Conservation (phyloP, 1,140 invertebrate genomes). For the Drosophila pseudoananassae region DNA sequence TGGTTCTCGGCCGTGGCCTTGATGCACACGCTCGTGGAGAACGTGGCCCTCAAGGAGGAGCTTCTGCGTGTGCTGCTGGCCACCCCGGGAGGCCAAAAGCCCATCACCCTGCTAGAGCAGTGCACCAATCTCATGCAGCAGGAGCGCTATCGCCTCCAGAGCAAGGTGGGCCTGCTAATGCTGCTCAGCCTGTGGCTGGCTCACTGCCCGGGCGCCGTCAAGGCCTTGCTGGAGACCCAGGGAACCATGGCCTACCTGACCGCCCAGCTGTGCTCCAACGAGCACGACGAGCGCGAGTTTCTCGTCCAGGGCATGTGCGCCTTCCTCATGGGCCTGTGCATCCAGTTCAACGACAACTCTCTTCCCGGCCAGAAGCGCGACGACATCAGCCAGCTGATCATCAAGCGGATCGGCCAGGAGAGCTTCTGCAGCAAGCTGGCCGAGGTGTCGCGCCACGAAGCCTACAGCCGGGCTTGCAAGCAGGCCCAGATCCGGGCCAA, state of each 20-base stretch:
- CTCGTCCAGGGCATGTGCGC: slow-evolving; percentile 96
- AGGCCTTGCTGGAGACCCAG: slow-evolving; percentile 92
- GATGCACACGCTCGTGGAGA: slow-evolving; percentile 95
- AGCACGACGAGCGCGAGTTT: slow-evolving; percentile 94
- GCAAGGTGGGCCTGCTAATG: slow-evolving; percentile 96
- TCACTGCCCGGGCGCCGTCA: slow-evolving; percentile 93
- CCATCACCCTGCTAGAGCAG: slow-evolving; percentile 95
- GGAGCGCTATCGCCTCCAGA: slow-evolving; percentile 91
- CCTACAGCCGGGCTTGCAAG: slow-evolving; percentile 95
- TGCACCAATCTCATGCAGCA: slow-evolving; percentile 93
- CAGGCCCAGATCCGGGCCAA: slow-evolving; percentile 94
- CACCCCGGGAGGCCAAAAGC: slow-evolving; percentile 92
- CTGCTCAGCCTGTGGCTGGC: slow-evolving; percentile 95
- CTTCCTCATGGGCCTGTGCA: slow-evolving; percentile 96
- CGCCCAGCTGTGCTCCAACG: slow-evolving; percentile 90
- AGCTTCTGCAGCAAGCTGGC: slow-evolving; percentile 94
- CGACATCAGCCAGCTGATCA: slow-evolving; percentile 92
- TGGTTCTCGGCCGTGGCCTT: slow-evolving; percentile 98
- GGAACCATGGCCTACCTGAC: slow-evolving; percentile 94
- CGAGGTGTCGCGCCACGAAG: slow-evolving; percentile 94
- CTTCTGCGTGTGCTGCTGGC: slow-evolving; percentile 96
- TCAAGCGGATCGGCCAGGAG: slow-evolving; percentile 96
- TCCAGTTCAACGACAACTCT: slow-evolving; percentile 96
- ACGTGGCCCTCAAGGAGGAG: slow-evolving; percentile 95
- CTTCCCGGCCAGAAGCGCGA: slow-evolving; percentile 92